These are phyloP conservation scores for Ctenopoma kingsleyae DNA, from an alignment of 2,797 vertebrate species.

Conservation along the genomic window DNA sequence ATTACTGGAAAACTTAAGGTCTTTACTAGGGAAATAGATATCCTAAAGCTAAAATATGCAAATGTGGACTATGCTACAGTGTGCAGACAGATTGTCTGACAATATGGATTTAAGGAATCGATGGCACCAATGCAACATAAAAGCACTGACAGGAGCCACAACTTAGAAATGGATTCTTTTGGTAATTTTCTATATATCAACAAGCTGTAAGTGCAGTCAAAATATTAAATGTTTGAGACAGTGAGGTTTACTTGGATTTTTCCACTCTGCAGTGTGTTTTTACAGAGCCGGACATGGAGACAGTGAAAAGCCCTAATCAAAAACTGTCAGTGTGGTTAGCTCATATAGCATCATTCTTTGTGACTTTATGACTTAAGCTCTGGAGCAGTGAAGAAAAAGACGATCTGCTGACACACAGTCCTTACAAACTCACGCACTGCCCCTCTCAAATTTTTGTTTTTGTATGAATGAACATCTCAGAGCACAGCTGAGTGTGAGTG, in stretches of 20 bases:
- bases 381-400: constrained; percentile 6
- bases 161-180: background rate
- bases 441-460: constrained; percentile 11
- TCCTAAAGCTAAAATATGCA: constrained; percentile 22
- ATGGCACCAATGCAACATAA: constrained; percentile 1
- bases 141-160: constrained; percentile 10
- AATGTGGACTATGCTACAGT: constrained; percentile 1
- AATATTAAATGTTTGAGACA: background rate
- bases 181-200: constrained; percentile 5
- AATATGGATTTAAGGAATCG: background rate
- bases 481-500: constrained; percentile 9
- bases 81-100: constrained; percentile 24
- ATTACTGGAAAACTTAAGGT: constrained; percentile 10
- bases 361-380: constrained; percentile 44
- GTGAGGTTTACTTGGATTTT: background rate
- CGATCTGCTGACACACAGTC: constrained; percentile 13
- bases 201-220: constrained; percentile 13
- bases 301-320: constrained; percentile 50
- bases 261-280: constrained; percentile 1
- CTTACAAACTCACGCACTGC: constrained; percentile 5
- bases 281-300: constrained; percentile 36
- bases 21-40: constrained; percentile 18
- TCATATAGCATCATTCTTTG: constrained; percentile 53
- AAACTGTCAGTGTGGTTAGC: constrained; percentile 39
- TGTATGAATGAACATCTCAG: constrained; percentile 33